Evolutionary conservation across 1,140 invertebrate species (phyloP).

Genomic region (Eueides isabella): DNA sequence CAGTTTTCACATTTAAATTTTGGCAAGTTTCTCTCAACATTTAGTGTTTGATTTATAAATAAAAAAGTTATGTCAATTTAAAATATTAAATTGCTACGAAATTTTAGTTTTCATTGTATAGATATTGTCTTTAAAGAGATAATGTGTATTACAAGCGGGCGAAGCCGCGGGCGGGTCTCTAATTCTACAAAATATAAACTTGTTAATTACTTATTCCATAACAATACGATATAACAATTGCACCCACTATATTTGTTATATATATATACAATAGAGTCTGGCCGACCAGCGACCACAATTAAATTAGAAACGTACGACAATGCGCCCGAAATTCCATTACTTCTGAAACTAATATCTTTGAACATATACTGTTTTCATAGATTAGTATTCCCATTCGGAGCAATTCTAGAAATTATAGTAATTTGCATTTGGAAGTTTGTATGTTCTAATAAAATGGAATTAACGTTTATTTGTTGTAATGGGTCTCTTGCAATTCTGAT

Average conservation of each 20-base stretch:
- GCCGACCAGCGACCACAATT: constrained; percentile 30
- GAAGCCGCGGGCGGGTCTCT: no score
- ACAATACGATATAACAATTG: constrained; percentile 18
- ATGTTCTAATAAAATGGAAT: constrained; percentile 1
- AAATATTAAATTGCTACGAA: no score
- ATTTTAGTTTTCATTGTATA: no score
- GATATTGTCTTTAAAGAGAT: no score
- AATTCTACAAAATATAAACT: background rate
- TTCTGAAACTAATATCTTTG: constrained; percentile 32
- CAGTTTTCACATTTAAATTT: no score
- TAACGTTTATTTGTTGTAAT: background rate
- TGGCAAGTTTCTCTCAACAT: no score
- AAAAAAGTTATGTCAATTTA: no score
- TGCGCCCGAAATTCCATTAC: constrained; percentile 30
- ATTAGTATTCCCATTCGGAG: constrained; percentile 30
- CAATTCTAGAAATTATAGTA: constrained; percentile 24
- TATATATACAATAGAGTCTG: constrained; percentile 23
- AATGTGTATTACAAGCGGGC: no score
- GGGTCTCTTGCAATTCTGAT: background rate
- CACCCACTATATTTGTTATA: background rate
- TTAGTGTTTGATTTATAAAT: no score
- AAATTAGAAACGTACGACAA: constrained; percentile 32
- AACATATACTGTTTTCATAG: constrained; percentile 22
- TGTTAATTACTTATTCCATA: constrained; percentile 17
- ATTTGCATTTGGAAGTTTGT: constrained; percentile 21